Conservation (phyloP, 2,888 invertebrate species). For the Camponotus fellah region DNA sequence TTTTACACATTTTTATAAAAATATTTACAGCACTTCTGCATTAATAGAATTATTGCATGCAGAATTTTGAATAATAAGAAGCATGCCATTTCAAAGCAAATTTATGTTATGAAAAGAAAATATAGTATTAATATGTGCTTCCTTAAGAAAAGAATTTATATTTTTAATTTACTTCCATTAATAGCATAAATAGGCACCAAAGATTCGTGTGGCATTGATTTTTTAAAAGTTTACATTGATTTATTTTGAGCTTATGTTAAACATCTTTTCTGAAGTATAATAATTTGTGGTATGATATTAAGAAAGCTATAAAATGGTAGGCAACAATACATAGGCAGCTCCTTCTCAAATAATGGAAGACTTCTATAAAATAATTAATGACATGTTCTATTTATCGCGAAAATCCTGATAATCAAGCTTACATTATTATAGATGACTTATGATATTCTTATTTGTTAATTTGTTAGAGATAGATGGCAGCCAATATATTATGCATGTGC, state of each 20-base stretch:
- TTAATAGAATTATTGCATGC: not conserved
- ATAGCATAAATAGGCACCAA: not conserved
- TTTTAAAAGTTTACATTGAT: slow-evolving; percentile 12
- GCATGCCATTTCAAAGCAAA: not conserved
- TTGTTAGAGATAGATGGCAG: not conserved
- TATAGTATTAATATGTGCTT: not conserved
- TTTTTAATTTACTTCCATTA: slow-evolving; percentile 2
- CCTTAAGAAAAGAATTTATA: slow-evolving; percentile 3
- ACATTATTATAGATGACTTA: not conserved
- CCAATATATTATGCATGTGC: not conserved
- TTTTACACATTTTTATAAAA: slow-evolving; percentile 14
- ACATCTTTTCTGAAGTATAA: not conserved
- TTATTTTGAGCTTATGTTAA: not conserved
- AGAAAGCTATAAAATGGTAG: not conserved
- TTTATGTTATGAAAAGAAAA: not conserved
- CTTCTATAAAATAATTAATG: not conserved
- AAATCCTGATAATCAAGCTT: not conserved
- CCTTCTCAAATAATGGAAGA: not conserved
- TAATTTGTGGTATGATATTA: not conserved
- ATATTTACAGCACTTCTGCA: slow-evolving; percentile 24
- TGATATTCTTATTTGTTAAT: slow-evolving; percentile 12
- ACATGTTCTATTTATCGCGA: not conserved
- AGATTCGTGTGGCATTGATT: not conserved
- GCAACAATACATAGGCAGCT: not conserved
- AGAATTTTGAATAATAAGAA: not conserved